Evolutionary conservation across 2,888 invertebrate genomes (phyloP).

Genomic region (Camponotus fellah): DNA sequence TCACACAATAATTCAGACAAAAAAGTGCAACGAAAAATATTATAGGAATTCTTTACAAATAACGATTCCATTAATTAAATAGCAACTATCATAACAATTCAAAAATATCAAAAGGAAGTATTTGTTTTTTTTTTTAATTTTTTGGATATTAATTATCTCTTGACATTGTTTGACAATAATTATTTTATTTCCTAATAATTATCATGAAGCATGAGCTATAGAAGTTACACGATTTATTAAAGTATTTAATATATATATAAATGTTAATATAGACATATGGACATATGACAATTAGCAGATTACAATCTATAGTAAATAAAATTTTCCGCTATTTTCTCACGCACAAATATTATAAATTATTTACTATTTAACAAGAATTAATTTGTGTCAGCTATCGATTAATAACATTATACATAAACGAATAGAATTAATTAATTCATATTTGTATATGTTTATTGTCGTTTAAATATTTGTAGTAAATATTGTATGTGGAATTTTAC

Average conservation of each 20-base stretch:
- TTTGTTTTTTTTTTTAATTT: background rate
- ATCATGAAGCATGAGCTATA: background rate
- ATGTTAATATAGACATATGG: background rate
- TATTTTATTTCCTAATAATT: background rate
- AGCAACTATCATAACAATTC: background rate
- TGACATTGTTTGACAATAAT: background rate
- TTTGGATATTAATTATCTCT: background rate
- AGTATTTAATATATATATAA: background rate
- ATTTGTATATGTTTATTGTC: too few species aligned
- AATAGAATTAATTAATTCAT: background rate
- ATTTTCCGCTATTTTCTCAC: background rate
- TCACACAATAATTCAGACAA: background rate
- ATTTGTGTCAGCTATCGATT: background rate
- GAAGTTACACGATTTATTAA: background rate
- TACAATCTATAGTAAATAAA: background rate
- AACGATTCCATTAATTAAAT: background rate
- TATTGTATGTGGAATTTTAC: background rate
- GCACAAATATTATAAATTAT: background rate
- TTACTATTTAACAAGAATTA: background rate
- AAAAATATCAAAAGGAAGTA: background rate
- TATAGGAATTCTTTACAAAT: background rate
- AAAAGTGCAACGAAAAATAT: background rate
- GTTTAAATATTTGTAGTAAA: background rate
- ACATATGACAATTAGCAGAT: background rate
- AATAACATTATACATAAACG: background rate